Conservation (phyloP, 1,140 invertebrate species). For the Hypothenemus hampei region DNA sequence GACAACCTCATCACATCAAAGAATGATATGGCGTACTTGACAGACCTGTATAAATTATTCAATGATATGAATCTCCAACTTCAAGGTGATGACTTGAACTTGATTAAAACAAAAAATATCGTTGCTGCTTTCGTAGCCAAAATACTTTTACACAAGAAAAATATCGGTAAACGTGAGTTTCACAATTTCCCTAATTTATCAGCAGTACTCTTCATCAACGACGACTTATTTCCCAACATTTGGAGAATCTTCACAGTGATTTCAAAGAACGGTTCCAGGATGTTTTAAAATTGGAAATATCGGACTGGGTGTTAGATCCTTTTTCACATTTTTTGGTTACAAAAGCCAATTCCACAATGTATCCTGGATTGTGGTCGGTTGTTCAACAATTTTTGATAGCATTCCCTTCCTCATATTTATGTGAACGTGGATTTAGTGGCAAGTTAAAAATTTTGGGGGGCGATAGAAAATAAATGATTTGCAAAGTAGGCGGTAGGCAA, state of each 20-base stretch:
- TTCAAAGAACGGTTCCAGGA: conserved; percentile 33
- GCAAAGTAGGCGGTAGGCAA: conserved; percentile 4
- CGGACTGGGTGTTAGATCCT: conserved; percentile 29
- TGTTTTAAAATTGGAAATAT: conserved; percentile 33
- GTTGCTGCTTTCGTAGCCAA: conserved; percentile 42
- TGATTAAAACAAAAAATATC: conserved; percentile 44
- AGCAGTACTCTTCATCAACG: conserved; percentile 35
- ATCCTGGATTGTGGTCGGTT: conserved; percentile 19
- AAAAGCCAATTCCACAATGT: conserved; percentile 26
- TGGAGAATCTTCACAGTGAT: conserved; percentile 36
- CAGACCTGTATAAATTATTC: conserved; percentile 36
- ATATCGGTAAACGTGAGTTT: conserved; percentile 40
- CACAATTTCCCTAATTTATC: conserved; percentile 41
- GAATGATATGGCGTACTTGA: conserved; percentile 43
- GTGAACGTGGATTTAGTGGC: conserved; percentile 11
- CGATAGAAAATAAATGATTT: background rate
- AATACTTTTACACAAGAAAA: conserved; percentile 41
- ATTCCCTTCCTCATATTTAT: conserved; percentile 22
- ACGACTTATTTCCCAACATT: conserved; percentile 36
- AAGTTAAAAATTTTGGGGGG: background rate
- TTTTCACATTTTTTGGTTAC: conserved; percentile 29
- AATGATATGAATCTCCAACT: conserved; percentile 38
- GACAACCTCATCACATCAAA: conserved; percentile 37
- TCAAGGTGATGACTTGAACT: conserved; percentile 44
- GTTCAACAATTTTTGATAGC: conserved; percentile 17